Evolutionary conservation across 1,140 invertebrate species (phyloP), one percentile per base, ranked within the genome.

Genomic region (Galleria mellonella): DNA sequence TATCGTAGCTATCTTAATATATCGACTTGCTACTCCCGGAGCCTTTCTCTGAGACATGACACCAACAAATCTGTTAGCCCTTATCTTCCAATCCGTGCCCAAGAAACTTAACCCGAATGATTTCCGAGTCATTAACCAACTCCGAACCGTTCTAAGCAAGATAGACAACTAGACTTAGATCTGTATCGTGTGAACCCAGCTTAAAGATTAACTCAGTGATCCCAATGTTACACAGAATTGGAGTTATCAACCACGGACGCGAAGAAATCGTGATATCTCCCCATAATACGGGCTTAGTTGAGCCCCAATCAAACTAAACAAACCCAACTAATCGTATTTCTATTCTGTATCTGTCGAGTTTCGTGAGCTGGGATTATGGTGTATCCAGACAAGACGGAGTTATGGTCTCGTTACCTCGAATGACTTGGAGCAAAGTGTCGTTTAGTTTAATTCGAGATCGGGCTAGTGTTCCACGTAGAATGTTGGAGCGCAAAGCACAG

Each of bases 71-170:
- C 76, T 79, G 64, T 79, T 63, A 67, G 58, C 60, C 72, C 72
- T 81, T 83, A 83, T 83, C 79, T 76, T 73, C 61, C 79, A 79
- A 83, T 83, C 76, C 73, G 66, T 66, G 61, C 62, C 71, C 59
- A 43, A 53, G 70, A 62, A 79, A 75, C 69, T 78, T 81, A 81
- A 79, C 73, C 79, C 75, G 62, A 81, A 81, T 79, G 70, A 81
- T 79, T 83, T 83, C 79, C 77, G 66, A 77, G 72, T 81, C 79
- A 83, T 83, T 83, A 83, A 83, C 74, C 73, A 62, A 68, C 67
- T 70, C 67, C 68, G 52, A 53, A 44, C 63, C 60, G 62, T 65
- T 63, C 72, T 83, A 79, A 83, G 79, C 73, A 76, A 83, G 79
- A 83, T 70, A 83, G 77, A 82, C 79, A 83, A 77, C 79, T 68